Evolutionary conservation across 2,888 invertebrate genomes (phyloP), one percentile per base, ranked within the genome.

Genomic region (Apamea epomidion): DNA sequence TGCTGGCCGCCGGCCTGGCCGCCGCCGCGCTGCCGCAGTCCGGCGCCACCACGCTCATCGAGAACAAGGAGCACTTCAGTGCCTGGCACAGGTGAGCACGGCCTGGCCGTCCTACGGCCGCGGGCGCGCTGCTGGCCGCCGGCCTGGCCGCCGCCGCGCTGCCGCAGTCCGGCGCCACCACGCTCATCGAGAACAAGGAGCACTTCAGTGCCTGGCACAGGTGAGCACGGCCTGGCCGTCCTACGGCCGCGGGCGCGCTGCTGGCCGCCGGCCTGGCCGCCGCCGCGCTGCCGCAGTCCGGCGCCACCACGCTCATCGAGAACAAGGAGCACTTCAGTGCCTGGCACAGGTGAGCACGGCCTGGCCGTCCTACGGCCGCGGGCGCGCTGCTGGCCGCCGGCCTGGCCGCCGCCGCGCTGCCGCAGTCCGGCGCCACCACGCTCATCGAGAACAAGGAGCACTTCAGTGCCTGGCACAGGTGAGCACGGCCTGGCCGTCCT

Each of bases 241-340:
- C n/a, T n/a, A n/a, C 3, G 42, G 97, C 97, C 10, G 91, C 95
- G 0, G 98, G 98, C 16, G 97, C 98, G 0, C 96, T 98, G n/a
- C 97, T 98, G 80, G 98, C 98, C 0, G 98, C 98, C 0, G 96
- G 97, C 10, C 94, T 98, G 32, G 98, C 98, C 0, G 97, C 97
- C 92, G 95, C 97, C 0, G 97, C 97, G 32, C 97, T 98, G 88
- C 98, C 98, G 4, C 97, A 97, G 64, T 97, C 98, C 29, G 98
- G 98, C 0, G 97, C 98, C 8, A 97, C 97, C 85, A 97, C 98
- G 42, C 97, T 98, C 60, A 93, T 97, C 3, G 98, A 98, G 93
- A 98, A 98, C 91, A 97, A 97, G 88, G 98, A 98, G 90, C 98
- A 98, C 91, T 98, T 98, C 94, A 98, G 98, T 90, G 98, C 98